Base-by-base conservation (phyloP, 2,113 vertebrate genomes). In the Kryptolebias marmoratus region DNA sequence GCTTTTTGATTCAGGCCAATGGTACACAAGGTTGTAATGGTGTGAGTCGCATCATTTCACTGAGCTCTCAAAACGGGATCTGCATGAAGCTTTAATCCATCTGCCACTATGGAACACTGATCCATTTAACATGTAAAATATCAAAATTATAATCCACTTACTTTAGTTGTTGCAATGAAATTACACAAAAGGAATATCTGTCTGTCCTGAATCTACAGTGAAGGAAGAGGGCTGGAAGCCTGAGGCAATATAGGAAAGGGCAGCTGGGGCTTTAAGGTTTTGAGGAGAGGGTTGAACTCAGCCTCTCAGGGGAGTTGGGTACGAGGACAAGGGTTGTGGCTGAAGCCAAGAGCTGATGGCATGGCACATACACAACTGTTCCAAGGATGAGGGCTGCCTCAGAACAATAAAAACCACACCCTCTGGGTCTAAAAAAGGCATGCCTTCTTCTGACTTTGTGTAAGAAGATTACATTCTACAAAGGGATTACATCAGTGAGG, bases 381-480 rank as follows among this genome's bases (percentile, higher is more conserved):
- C 79, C 57, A 1, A 1, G 50, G 78, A 59, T 55, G 61, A 79
- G 63, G 47, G 76, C 72, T 70, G 75, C 27, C 52, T 42, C 71
- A 60, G 69, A 79, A 88, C 82, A 88, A 91, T 87, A 64, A 75
- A 55, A 83, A 78, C 78, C 88, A 83, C 86, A 83, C 85, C 81
- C 88, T 85, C 54, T 81, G 69, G 76, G 22, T 86, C 79, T 71
- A 60, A 80, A 49, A 22, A 79, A 53, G 53, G 69, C 73, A 58
- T 67, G 75, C 59, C 62, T 68, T 77, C 74, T 59, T 72, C 49
- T 62, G 71, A 69, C 45, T 61, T 27, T 52, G 65, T 64, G 53
- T 84, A 86, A 90, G 68, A 22, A 81, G 83, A 89, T 89, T 91
- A 86, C 32, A 75, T 66, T 80, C 79, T 61, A 48, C 71, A 73